phyloP scores from a whole-genome alignment of 92 coral and sea anemone genomes.

The Phenganax subtilis region DNA sequence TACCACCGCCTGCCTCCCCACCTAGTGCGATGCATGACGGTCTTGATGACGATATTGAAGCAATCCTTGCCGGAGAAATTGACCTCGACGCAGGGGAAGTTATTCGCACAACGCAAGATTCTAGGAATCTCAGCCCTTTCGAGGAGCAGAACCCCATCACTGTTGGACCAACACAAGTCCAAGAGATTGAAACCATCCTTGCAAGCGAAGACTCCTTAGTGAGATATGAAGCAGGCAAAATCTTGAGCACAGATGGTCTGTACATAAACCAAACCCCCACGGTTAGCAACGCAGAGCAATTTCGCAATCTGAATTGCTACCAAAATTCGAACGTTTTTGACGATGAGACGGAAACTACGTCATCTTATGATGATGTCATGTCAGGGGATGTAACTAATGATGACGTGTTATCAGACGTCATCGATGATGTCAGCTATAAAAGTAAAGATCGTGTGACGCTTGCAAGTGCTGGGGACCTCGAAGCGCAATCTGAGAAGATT shows the following conservation, averaged over 20 bases:
- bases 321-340: conserved; percentile 17
- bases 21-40: conserved; percentile 11
- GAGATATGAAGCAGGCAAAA: conserved; percentile 9
- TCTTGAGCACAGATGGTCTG: conserved; percentile 9
- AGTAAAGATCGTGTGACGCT: neutral
- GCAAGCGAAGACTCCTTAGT: conserved; percentile 54
- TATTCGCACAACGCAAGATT: neutral
- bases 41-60: conserved; percentile 34
- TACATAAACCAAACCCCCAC: neutral
- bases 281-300: neutral
- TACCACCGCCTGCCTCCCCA: conserved; percentile 36
- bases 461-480: neutral
- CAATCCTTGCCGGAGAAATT: conserved; percentile 17
- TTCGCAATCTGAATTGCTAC: neutral
- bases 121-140: neutral
- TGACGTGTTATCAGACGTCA: neutral
- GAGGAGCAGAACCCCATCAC: conserved; percentile 37
- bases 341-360: conserved; percentile 23
- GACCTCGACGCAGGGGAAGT: neutral
- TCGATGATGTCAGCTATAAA: neutral
- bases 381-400: conserved; percentile 1
- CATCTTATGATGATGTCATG: conserved; percentile 14
- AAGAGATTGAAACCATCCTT: conserved; percentile 51
- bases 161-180: conserved; percentile 48
- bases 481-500: neutral